Base-by-base conservation (phyloP, 2,888 invertebrate species). In the Serrognathus titanus region DNA sequence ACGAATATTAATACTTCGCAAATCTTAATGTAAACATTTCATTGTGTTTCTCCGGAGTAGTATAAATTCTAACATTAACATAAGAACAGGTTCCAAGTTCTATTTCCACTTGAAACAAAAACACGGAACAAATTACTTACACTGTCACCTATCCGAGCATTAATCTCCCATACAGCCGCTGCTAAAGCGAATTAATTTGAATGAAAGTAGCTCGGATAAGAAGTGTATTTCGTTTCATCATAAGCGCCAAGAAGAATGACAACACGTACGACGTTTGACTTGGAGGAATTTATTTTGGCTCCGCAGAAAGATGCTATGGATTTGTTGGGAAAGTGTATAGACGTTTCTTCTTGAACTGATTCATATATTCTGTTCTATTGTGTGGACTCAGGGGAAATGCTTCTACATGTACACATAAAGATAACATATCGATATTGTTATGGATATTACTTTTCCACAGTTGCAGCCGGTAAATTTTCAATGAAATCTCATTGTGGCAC, bases 401-500 rank as follows among this genome's bases (percentile, higher is more conserved):
- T 60, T 55, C 61, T 61, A 63, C 64, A 63, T 63, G 60, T 60
- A 61, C 66, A 69, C 69, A 68, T 68, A 56, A 57, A 66, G 68
- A 70, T 71, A 71, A 72, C 66, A 64, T 71, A 72, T 69, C 66
- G 70, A 69, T 70, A 72, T 71, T 72, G 71, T 71, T 71, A 71
- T 70, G 67, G 67, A 67, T 71, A 71, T 68, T 69, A 67, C 68
- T 66, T 69, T 69, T 69, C 69, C 64, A 63, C 67, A 68, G 69
- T 68, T 66, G 65, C 66, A 64, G 66, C 65, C 63, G 64, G 64
- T 69, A 70, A 69, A 69, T 70, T 70, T 67, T 63, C 63, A 43
- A 43, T 43, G 20, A 43, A 43, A 43, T 43, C 20, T 43, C 43
- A 43, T 16, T 20, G 16, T 9, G 43, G 43, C 13, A 43, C 20